Evolutionary conservation across 1,140 invertebrate genomes (phyloP), one percentile per base, ranked within the genome.

Genomic region (Paraescarpia echinospica): DNA sequence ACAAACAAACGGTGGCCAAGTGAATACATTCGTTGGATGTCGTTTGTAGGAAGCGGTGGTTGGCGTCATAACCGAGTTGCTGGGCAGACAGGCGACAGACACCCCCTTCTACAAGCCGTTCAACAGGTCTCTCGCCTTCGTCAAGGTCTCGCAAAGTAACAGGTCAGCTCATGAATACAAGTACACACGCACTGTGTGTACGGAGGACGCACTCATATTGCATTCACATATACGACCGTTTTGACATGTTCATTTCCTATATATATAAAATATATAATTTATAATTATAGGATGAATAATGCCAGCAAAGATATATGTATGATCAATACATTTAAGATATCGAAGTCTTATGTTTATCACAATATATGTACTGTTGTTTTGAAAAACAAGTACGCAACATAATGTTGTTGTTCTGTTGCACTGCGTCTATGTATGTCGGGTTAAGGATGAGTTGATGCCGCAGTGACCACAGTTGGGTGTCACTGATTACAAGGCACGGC

Each of bases 121-220:
- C 91, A 91, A 91, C 91, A n/a, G 51, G 35, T 91, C 91, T 9
- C 91, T 91, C 91, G 91, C 35, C 6, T 91, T 48, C 91, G 51
- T 91, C 35, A 59, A 41, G 12, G 51, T 91, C 33, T 91, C 91
- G 18, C 33, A 33, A 14, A 91, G 51, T 35, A 91, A 91, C 33
- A 91, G 35, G 91, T 91, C 35, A 91, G 90, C n/a, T 35, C 14
- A 4, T 33, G 59, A 2, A 4, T 27, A 91, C 14, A 91, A 33
- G 18, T 31, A 91, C n/a, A 18, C 34, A 27, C n/a, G n/a, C 18
- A 33, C 2, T 33, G 34, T 22, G 14, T 91, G 90, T 6, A 27
- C 22, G 14, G 59, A 77, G 22, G 22, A 77, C 4, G 4, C 27
- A 77, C 4, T 77, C 59, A 12, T 27, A 18, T 18, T 31, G 22